Conservation (phyloP, 2,113 vertebrate genomes). For the Serilophus lunatus region DNA sequence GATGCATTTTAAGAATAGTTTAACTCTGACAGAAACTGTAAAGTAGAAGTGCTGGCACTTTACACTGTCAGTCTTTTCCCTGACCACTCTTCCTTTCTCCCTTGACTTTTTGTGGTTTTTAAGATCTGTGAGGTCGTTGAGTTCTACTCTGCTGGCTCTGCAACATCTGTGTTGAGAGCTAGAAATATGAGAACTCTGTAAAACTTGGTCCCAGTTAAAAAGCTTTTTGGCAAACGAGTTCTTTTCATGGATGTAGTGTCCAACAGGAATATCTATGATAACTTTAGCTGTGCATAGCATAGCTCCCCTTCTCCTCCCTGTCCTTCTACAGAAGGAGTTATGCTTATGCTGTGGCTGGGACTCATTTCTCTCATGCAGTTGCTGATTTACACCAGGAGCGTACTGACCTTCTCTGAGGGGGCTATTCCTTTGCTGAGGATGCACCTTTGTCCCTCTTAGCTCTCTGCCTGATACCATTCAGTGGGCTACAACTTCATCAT, state of each 20-base stretch:
- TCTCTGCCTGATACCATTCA: not conserved
- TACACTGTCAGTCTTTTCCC: not conserved
- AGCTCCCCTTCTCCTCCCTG: not conserved
- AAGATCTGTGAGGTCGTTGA: not conserved
- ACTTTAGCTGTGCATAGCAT: rapidly evolving
- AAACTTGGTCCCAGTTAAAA: not conserved
- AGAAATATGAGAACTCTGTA: not conserved
- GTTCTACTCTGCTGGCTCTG: not conserved
- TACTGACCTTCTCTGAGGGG: not conserved
- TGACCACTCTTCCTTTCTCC: not conserved
- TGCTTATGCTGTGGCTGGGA: not conserved
- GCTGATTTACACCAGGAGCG: not conserved
- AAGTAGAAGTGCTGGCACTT: not conserved
- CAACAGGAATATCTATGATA: not conserved
- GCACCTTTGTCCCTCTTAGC: not conserved
- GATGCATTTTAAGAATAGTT: not conserved
- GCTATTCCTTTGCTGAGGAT: not conserved
- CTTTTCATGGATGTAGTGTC: not conserved
- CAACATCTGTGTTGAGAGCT: not conserved
- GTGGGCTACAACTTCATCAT: not conserved
- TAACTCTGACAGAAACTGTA: not conserved
- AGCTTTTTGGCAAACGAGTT: not conserved
- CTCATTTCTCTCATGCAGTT: not conserved
- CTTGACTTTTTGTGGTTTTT: not conserved
- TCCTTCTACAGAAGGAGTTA: rapidly evolving